phyloP scores from a whole-genome alignment of 2,113 vertebrate species.

The Raja brachyura region DNA sequence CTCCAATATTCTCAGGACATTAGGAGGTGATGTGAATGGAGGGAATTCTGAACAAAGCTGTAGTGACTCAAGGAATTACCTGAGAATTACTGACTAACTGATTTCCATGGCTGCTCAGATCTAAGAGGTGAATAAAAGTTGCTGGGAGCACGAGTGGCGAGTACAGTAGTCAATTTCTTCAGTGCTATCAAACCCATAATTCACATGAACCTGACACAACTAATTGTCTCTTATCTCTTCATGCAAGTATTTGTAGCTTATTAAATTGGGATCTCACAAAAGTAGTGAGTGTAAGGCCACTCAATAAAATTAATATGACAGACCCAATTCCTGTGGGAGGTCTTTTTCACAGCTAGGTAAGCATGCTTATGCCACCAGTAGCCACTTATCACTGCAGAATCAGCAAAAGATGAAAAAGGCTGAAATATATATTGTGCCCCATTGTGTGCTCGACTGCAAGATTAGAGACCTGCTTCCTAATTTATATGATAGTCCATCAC shows the following conservation, averaged over 20 bases:
- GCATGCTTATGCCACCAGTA: neutral
- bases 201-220: neutral
- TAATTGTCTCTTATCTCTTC: neutral
- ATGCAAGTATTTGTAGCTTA: neutral
- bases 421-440: neutral
- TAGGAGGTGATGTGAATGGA: neutral
- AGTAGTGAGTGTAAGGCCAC: neutral
- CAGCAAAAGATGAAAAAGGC: neutral
- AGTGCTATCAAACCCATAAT: neutral
- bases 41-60: neutral
- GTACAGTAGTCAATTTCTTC: neutral
- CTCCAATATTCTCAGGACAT: neutral
- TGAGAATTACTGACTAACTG: neutral
- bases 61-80: neutral
- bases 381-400: neutral
- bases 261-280: neutral
- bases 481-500: neutral
- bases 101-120: neutral
- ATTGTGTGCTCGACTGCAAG: neutral
- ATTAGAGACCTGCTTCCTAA: neutral
- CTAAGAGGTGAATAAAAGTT: neutral
- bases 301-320: slow-evolving; percentile 5
- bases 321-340: neutral
- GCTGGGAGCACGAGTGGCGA: neutral
- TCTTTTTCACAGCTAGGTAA: neutral